These are phyloP conservation scores for Drosophila mauritiana DNA, from an alignment of 1,140 invertebrate species.

Conservation along the genomic window DNA sequence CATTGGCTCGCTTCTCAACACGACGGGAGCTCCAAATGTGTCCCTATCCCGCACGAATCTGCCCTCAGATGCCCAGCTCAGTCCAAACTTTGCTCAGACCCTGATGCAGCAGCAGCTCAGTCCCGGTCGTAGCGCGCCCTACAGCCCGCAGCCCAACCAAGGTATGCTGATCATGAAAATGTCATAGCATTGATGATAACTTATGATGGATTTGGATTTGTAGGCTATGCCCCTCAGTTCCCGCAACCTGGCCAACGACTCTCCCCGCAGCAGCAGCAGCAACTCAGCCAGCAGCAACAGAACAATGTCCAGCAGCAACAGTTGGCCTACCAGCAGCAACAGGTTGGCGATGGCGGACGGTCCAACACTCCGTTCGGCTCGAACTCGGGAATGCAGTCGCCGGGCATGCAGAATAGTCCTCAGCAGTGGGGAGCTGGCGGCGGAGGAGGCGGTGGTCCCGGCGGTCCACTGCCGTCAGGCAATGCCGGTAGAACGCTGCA, in stretches of 20 bases:
- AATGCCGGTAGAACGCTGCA: conserved; percentile 84
- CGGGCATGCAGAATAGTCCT: conserved; percentile 68
- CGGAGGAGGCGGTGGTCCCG: conserved; percentile 38
- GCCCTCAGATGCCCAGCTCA: conserved; percentile 89
- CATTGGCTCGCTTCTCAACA: conserved; percentile 91
- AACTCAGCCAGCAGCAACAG: conserved; percentile 63
- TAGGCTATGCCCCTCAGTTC: conserved; percentile 76
- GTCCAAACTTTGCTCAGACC: conserved; percentile 87
- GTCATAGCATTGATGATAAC: not conserved
- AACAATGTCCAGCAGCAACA: conserved; percentile 72
- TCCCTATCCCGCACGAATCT: conserved; percentile 89
- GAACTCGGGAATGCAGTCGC: conserved; percentile 69
- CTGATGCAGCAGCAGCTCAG: conserved; percentile 84
- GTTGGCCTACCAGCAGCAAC: conserved; percentile 78
- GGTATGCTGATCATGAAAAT: conserved; percentile 30
- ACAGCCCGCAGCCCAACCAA: conserved; percentile 82
- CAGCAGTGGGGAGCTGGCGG: conserved; percentile 62
- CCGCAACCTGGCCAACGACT: conserved; percentile 72
- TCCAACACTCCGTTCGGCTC: conserved; percentile 64
- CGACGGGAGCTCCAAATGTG: conserved; percentile 92
- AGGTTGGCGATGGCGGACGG: conserved; percentile 61
- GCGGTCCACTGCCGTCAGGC: conserved; percentile 44
- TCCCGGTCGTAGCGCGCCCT: conserved; percentile 77
- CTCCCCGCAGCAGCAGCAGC: conserved; percentile 73
- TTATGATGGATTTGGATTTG: too few relatives aligned